These are phyloP conservation scores for Cepphus grylle DNA, from an alignment of 2,113 vertebrate genomes.

Conservation along the genomic window DNA sequence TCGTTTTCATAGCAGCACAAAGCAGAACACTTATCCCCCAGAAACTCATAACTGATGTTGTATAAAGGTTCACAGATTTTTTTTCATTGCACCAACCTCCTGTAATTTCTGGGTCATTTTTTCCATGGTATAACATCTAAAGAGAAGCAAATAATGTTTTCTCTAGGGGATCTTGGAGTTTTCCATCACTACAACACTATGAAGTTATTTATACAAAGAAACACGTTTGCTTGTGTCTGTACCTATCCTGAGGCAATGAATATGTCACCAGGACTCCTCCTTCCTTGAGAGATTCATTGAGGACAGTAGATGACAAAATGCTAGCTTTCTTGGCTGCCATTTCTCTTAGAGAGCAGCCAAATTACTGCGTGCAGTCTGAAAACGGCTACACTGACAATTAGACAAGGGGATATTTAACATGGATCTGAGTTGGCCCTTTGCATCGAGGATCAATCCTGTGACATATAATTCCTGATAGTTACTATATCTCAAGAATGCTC, in stretches of 20 bases:
- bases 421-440: neutral
- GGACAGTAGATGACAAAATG: constrained; percentile 13
- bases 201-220: neutral
- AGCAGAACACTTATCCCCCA: neutral
- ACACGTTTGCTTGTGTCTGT: neutral
- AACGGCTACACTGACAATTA: neutral
- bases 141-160: neutral
- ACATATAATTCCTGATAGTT: neutral
- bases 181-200: neutral
- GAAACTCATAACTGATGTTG: neutral
- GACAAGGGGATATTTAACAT: neutral
- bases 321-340: neutral
- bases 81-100: neutral
- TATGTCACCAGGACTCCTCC: neutral
- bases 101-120: neutral
- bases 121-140: neutral
- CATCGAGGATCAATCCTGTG: fast-evolving
- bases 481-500: neutral
- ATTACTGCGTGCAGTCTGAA: neutral
- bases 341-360: neutral
- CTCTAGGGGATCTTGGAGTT: neutral
- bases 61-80: neutral
- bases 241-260: neutral
- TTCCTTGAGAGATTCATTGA: neutral
- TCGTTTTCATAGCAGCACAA: neutral